Base-by-base conservation (phyloP, 2,797 vertebrate genomes). In the Microchirus variegatus region DNA sequence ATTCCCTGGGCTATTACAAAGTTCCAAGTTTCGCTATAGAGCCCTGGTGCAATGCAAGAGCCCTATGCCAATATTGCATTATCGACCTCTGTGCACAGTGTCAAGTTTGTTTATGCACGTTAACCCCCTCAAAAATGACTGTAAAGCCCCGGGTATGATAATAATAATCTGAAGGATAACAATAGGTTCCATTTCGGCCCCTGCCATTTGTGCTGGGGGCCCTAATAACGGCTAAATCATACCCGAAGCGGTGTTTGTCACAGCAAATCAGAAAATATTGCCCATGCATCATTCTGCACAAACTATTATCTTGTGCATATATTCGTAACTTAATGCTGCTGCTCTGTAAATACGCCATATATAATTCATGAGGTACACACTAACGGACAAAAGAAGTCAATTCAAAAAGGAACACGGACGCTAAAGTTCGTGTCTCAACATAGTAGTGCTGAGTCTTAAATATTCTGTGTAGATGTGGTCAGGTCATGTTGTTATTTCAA, bases 361-460 rank as follows among this genome's bases (percentile, higher is more conserved):
- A 81, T 86, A 57, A 85, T 87, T 70, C 59, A 84, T 75, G 62
- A 78, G 60, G 44, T 65, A 70, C 41, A 80, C 75, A 67, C 51
- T 68, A 52, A 49, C 68, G 67, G 70, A 85, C 59, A 74, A 79
- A 64, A 67, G 64, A 51, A 71, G 75, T 68, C 49, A 64, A 76
- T 77, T 67, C 8, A 1, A 6, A 31, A 31, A 8, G 31, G 8
- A 31, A 31, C 31, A 31, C 31, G 7, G 26, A 31, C 7, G 26
- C 26, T 48, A 31, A 52, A 70, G 63, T 64, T 5, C 3, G 3
- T 40, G 10, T 3, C 10, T 40, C 60, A 17, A 51, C 19, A 35
- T 10, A n/a, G 49, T 41, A 22, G 17, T 40, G 59, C 53, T 22
- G 63, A 67, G 63, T 43, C 18, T 13, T 40, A n/a, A 22, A 26